Conservation (phyloP, 2,797 vertebrate species). For the Scyliorhinus canicula region DNA sequence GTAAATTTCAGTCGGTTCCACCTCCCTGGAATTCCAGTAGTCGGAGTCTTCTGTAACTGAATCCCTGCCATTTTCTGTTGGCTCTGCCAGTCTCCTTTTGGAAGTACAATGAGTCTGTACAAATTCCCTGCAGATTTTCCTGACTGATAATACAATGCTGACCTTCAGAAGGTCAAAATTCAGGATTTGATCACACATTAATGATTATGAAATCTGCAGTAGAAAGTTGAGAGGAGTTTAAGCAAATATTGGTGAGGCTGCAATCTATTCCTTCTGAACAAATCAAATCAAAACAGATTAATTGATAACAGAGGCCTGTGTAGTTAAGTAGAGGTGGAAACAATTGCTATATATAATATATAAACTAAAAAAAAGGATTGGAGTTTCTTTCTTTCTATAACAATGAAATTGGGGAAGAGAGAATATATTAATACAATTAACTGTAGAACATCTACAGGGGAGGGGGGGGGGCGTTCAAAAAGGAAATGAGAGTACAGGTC, state of each 20-base stretch:
- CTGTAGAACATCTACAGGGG: not conserved
- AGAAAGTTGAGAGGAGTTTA: not conserved
- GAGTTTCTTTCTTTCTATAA: not conserved
- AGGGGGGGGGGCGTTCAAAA: too few relatives aligned
- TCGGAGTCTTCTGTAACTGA: not conserved
- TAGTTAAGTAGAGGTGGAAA: not conserved
- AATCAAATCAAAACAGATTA: not conserved
- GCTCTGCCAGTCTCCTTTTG: not conserved
- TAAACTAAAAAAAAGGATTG: not conserved
- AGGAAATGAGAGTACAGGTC: too few relatives aligned
- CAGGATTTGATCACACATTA: not conserved
- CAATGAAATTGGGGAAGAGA: not conserved
- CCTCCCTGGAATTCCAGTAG: not conserved
- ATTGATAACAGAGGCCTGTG: not conserved
- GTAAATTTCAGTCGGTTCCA: not conserved
- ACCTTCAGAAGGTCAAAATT: not conserved
- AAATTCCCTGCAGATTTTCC: not conserved
- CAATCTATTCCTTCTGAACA: not conserved
- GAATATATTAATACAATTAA: not conserved
- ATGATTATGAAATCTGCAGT: not conserved
- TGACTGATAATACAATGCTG: not conserved
- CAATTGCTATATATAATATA: not conserved
- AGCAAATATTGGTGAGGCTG: not conserved
- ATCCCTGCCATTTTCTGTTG: not conserved
- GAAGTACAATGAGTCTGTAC: not conserved